Evolutionary conservation across 2,797 vertebrate genomes (phyloP).

Genomic region (Sebastes hopkinsi): DNA sequence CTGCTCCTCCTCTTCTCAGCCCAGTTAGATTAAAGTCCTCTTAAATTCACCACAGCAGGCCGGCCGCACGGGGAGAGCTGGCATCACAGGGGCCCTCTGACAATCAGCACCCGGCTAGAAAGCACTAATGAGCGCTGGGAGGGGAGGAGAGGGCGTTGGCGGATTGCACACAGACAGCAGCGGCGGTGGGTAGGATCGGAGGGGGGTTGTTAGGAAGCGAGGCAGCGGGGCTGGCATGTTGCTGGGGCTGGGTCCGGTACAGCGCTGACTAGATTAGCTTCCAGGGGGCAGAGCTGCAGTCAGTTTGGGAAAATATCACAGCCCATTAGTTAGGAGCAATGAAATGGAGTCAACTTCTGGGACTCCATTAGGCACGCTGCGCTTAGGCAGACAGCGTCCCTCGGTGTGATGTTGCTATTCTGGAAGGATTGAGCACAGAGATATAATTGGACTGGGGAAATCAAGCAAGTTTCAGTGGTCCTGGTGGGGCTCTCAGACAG

Average conservation of each 20-base stretch:
- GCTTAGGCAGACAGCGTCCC: slow-evolving; percentile 91
- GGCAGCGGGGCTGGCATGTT: slow-evolving; percentile 64
- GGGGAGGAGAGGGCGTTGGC: slow-evolving; percentile 53
- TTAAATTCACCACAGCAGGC: slow-evolving; percentile 76
- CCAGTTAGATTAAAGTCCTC: slow-evolving; percentile 80
- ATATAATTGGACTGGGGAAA: slow-evolving; percentile 99
- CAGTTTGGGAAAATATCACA: slow-evolving; percentile 92
- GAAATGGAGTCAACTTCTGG: slow-evolving; percentile 94
- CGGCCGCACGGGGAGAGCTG: slow-evolving; percentile 64
- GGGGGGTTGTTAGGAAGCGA: slow-evolving; percentile 39
- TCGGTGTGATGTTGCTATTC: slow-evolving; percentile 86
- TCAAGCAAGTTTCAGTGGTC: slow-evolving; percentile 91
- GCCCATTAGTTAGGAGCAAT: slow-evolving; percentile 94
- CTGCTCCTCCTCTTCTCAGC: slow-evolving; percentile 64
- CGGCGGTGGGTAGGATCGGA: slow-evolving; percentile 56
- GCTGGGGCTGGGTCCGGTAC: slow-evolving; percentile 64
- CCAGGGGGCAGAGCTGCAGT: slow-evolving; percentile 84
- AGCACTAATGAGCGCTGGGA: slow-evolving; percentile 78
- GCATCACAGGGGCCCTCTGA: slow-evolving; percentile 73
- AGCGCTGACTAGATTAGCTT: slow-evolving; percentile 83
- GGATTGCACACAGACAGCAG: slow-evolving; percentile 59
- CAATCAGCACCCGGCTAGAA: slow-evolving; percentile 77
- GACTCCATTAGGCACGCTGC: slow-evolving; percentile 92
- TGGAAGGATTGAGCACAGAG: slow-evolving; percentile 88
- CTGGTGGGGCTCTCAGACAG: slow-evolving; percentile 85